Evolutionary conservation across 1,140 invertebrate species (phyloP).

Genomic region (Leptinotarsa texana): DNA sequence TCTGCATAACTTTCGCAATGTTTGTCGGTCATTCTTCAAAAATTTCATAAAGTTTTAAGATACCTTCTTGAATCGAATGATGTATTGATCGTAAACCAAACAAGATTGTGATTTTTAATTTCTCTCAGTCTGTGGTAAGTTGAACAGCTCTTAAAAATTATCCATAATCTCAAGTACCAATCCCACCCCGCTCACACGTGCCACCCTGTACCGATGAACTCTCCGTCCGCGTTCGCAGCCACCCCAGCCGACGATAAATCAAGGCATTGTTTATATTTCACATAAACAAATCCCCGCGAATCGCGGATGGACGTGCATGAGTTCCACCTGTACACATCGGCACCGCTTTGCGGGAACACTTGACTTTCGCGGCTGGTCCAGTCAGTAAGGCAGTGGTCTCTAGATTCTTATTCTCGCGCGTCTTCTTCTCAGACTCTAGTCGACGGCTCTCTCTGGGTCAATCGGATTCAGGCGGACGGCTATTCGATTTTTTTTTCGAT

Average conservation of each 20-base stretch:
- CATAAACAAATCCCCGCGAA: slow-evolving; percentile 23
- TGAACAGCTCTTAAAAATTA: too few species aligned
- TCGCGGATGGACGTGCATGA: slow-evolving; percentile 11
- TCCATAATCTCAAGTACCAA: too few species aligned
- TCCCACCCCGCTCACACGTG: background rate
- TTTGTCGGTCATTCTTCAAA: too few species aligned
- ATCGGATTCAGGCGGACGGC: background rate
- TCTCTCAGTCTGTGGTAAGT: too few species aligned
- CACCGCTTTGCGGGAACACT: slow-evolving; percentile 19
- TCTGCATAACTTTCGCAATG: too few species aligned
- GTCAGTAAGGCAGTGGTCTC: slow-evolving; percentile 28
- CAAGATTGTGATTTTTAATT: too few species aligned
- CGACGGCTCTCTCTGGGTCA: slow-evolving; percentile 17
- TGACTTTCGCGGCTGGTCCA: slow-evolving; percentile 21
- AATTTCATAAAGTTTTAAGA: too few species aligned
- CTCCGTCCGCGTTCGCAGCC: background rate
- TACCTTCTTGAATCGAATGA: too few species aligned
- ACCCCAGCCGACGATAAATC: slow-evolving; percentile 16
- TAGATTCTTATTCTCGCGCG: slow-evolving; percentile 17
- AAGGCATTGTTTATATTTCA: slow-evolving; percentile 26
- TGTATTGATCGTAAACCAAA: too few species aligned
- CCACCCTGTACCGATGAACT: slow-evolving; percentile 1
- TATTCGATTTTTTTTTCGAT: background rate
- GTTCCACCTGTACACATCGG: slow-evolving; percentile 22
- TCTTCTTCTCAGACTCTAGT: background rate